phyloP scores from a whole-genome alignment of 2,888 invertebrate species.

The Calephelis perditalis region DNA sequence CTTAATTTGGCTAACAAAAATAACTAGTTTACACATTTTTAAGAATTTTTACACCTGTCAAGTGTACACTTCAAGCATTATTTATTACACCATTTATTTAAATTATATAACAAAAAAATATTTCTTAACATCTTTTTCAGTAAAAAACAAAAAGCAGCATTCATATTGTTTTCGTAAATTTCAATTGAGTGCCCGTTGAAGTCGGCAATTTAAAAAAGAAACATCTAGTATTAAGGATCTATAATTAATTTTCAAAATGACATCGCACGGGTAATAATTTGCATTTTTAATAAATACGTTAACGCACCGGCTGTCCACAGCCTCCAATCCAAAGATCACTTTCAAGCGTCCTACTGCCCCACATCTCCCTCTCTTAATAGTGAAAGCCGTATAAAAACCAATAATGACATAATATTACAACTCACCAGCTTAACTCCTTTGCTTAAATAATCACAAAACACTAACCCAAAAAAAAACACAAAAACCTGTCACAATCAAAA shows the following conservation, averaged over 20 bases:
- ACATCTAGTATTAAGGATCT: no score
- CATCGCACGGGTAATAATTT: background rate
- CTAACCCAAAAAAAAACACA: constrained; percentile 10
- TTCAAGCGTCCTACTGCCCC: constrained; percentile 8
- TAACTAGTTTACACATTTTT: no score
- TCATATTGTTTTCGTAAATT: no score
- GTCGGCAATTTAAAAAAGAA: no score
- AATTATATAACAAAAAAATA: no score
- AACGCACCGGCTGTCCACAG: constrained; percentile 4
- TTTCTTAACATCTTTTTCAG: no score
- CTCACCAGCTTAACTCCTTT: constrained; percentile 9
- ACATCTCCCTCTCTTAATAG: constrained; percentile 10
- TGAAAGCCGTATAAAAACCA: constrained; percentile 11
- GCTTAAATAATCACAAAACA: constrained; percentile 11
- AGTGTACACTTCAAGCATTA: no score
- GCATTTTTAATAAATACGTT: constrained; percentile 3
- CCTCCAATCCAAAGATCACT: constrained; percentile 9
- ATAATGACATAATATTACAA: constrained; percentile 13
- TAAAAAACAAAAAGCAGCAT: no score
- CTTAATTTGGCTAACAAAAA: no score
- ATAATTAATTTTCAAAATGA: background rate
- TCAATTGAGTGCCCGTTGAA: no score
- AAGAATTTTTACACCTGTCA: no score
- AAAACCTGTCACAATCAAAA: constrained; percentile 11
- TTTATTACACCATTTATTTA: no score